These are phyloP conservation scores for Charadrius vociferus DNA, from an alignment of 2,113 vertebrate genomes.

Conservation along the genomic window DNA sequence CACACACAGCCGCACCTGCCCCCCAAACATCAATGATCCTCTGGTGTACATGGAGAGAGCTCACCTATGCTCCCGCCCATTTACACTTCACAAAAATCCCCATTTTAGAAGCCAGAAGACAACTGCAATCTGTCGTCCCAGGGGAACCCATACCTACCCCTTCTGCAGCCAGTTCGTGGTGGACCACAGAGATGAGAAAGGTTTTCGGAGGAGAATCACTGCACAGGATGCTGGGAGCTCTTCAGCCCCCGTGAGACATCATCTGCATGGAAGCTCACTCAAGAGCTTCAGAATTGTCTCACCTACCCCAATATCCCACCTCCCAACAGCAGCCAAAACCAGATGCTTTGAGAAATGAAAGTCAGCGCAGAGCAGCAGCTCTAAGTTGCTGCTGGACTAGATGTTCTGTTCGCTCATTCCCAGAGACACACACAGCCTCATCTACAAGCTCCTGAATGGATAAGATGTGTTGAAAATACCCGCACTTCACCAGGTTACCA, in stretches of 20 bases:
- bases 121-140: background rate
- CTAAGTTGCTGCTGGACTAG: background rate
- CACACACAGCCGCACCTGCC: background rate
- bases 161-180: background rate
- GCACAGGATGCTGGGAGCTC: background rate
- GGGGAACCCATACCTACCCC: background rate
- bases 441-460: background rate
- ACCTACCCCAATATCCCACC: background rate
- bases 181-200: background rate
- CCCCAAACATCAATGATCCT: background rate
- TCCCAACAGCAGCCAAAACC: background rate
- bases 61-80: background rate
- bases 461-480: background rate
- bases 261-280: fast-evolving
- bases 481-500: background rate
- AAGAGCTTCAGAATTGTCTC: background rate
- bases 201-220: background rate
- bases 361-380: background rate
- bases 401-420: background rate
- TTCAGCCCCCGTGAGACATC: background rate
- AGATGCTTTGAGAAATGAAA: background rate
- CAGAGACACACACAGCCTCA: background rate
- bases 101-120: background rate
- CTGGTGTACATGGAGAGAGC: fast-evolving
- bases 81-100: background rate